Evolutionary conservation across 2,797 vertebrate species (phyloP), one percentile per base, ranked within the genome.

Genomic region (Clarias laeviceps): DNA sequence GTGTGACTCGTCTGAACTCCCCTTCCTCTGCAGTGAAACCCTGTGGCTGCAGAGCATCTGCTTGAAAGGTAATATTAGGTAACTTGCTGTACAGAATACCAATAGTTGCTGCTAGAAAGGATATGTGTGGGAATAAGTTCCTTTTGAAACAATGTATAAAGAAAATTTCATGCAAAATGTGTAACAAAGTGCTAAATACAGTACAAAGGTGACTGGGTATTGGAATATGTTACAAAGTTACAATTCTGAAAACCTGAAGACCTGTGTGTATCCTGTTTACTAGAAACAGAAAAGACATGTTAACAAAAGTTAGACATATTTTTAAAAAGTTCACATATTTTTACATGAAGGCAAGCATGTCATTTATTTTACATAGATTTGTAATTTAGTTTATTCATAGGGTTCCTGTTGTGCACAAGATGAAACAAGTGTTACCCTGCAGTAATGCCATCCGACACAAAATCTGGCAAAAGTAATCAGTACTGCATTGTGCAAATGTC

Each of bases 1-100:
- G 79, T 73, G 80, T 86, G 77, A 87, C 50, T 81, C 40, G 81
- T 78, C 86, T 89, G 87, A 92, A 90, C 86, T 82, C 76, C 61
- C 80, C 87, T 73, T 84, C 73, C 54, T 86, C 83, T 82, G 80
- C 72, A 85, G 83, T 85, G 85, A 90, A 57, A 82, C 80, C 88
- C 86, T 76, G 59, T 88, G 86, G 86, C 84, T 45, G 54, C 84
- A n/a, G 32, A 64, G 79, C 85, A 89, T 89, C 84, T 86, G 88
- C 65, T 85, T 84, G 76, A 83, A 89, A 78, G 87, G 76, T 74
- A 87, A 78, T 77, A 34, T 87, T 83, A 84, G 74, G 86, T 86
- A 88, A 89, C 87, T 74, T 65, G 62, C 59, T 82, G 80, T 54
- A 62, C 70, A 82, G 56, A 73, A 84, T 57, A 81, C 22, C 76